Base-by-base conservation (phyloP, 1,140 invertebrate species). In the Saxidomus purpurata region DNA sequence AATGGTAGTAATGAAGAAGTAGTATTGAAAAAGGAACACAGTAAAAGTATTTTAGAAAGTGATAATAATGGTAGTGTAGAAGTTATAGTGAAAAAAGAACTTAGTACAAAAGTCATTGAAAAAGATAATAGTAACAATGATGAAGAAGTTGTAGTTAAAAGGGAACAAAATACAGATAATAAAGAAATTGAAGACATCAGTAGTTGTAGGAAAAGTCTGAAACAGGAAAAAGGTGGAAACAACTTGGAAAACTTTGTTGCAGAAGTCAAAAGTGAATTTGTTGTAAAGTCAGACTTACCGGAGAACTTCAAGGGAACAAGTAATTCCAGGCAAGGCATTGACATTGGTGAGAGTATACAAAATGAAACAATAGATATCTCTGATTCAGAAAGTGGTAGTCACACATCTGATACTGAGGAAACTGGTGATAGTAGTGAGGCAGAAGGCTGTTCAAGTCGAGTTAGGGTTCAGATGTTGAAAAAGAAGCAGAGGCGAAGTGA, bases 401-500 rank as follows among this genome's bases (percentile, higher is more conserved):
- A 55, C 22, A 52, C 8, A 15, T 77, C 40, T 49, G 38, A 25
- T 74, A 25, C 36, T 84, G 67, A 85, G 11, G 47, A n/a, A 22
- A 28, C 17, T n/a, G 25, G 71, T 47, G 40, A 63, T n/a, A 28
- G 6, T 15, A 71, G 49, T 71, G 69, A 71, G 55, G 47, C 31
- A 38, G 40, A 31, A 49, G 28, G 59, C 0, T 49, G 17, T 83
- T 43, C 40, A 22, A 71, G 83, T 52, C 15, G 83, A 38, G 69
- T 85, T 36, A 74, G 83, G 28, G 49, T 85, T 17, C 22, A 36
- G 17, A 71, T 71, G 47, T 55, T 85, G 47, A 55, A 36, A 43
- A 85, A 76, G 49, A 85, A 85, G 49, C 28, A 74, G 22, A 25
- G 76, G n/a, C 67, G 34, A 15, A 19, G 76, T n/a, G 59, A 34